A percentile compares a stretch with the other conserved stretches of the same genome.
These are phyloP conservation scores for Syrmaticus mikado DNA, from an alignment of 2,113 vertebrate species.

Conservation along the genomic window DNA sequence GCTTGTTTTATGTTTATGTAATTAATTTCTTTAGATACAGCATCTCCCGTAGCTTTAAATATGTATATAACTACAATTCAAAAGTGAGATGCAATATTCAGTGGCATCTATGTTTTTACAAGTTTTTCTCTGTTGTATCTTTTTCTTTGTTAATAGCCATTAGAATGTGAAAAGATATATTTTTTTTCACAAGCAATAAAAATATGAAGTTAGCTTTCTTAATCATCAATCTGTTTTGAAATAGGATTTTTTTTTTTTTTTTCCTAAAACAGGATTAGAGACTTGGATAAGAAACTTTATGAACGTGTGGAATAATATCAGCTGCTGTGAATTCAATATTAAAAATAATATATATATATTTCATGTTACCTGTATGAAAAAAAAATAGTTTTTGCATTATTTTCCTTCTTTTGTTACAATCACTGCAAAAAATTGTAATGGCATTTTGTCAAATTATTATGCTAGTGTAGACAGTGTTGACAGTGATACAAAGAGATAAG, in stretches of 20 bases:
- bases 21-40: neutral
- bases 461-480: neutral
- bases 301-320: neutral
- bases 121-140: neutral
- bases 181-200: neutral
- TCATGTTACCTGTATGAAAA: neutral
- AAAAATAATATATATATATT: too few species aligned
- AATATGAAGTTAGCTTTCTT: rapidly evolving
- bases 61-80: neutral
- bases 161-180: neutral
- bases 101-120: neutral
- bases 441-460: neutral
- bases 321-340: neutral
- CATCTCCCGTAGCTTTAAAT: neutral
- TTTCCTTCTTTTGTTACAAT: neutral
- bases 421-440: neutral
- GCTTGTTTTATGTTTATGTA: neutral
- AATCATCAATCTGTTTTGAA: neutral
- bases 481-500: neutral
- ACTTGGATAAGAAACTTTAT: neutral
- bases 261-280: neutral
- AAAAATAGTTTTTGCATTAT: neutral
- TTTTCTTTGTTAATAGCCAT: neutral
- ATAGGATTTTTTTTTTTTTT: neutral
- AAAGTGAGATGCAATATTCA: neutral